Percentiles rank a stretch among this genome's conserved stretches.
Evolutionary conservation across 2,797 vertebrate genomes (phyloP).

Genomic region (Lagodon rhomboides): DNA sequence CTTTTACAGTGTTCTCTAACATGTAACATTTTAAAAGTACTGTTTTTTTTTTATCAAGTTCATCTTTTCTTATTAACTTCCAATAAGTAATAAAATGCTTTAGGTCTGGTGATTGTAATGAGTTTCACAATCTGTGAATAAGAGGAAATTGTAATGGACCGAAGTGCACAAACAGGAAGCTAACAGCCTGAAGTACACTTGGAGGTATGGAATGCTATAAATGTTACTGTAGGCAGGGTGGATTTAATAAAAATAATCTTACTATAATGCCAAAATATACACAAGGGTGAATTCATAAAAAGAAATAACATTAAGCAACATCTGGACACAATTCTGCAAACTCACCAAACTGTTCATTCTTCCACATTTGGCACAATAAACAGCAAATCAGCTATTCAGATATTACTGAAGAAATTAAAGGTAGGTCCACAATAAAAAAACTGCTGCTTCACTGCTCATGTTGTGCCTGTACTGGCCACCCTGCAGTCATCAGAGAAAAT

Average conservation of each 20-base stretch:
- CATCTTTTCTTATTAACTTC: neutral
- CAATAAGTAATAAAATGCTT: neutral
- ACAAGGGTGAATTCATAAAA: constrained; percentile 20
- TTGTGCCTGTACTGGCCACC: neutral
- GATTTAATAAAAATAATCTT: constrained; percentile 29
- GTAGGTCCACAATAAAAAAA: neutral
- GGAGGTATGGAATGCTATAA: constrained; percentile 19
- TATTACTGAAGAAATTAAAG: neutral
- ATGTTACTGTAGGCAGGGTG: neutral
- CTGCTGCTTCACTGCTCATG: neutral
- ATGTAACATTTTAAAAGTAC: neutral
- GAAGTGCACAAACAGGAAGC: constrained; percentile 7
- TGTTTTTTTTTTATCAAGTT: neutral
- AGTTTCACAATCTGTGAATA: neutral
- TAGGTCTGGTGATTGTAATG: neutral
- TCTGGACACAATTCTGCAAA: constrained; percentile 2
- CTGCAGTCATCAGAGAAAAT: neutral
- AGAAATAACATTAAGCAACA: constrained; percentile 31
- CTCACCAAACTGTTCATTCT: neutral
- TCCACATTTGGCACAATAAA: neutral
- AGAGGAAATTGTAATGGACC: neutral
- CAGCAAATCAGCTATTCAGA: neutral
- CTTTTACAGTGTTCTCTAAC: constrained; percentile 3
- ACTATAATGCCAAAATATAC: constrained; percentile 19
- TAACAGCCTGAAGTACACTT: constrained; percentile 29